These are phyloP conservation scores for Callimorpha dominula DNA, from an alignment of 2,888 invertebrate species.

Conservation along the genomic window DNA sequence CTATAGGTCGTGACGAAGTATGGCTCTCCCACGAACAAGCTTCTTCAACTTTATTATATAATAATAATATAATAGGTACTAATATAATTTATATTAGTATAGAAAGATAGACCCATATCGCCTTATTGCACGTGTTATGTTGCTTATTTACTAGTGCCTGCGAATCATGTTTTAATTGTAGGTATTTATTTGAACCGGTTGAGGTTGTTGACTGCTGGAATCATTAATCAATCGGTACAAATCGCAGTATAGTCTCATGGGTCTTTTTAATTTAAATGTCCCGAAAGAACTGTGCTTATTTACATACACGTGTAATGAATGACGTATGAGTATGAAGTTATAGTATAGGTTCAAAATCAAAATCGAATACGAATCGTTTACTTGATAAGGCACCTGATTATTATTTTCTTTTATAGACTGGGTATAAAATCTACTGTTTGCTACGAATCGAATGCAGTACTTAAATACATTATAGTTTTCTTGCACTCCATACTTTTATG, in stretches of 20 bases:
- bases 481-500: neutral
- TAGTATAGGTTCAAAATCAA: too few relatives aligned
- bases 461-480: too few relatives aligned
- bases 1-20: too few relatives aligned
- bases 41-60: too few relatives aligned
- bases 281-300: neutral
- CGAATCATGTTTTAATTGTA: neutral
- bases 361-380: too few relatives aligned
- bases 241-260: neutral
- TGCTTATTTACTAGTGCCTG: neutral
- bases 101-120: too few relatives aligned
- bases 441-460: neutral
- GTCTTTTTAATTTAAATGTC: slow-evolving; percentile 6
- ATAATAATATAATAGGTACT: too few relatives aligned
- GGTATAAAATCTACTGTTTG: neutral
- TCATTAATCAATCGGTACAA: neutral
- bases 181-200: neutral
- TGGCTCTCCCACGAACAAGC: too few relatives aligned
- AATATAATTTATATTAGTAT: too few relatives aligned
- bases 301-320: neutral
- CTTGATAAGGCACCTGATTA: too few relatives aligned
- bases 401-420: too few relatives aligned
- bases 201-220: neutral
- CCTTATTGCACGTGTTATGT: too few relatives aligned
- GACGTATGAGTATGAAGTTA: neutral